Evolutionary conservation across 1,140 invertebrate genomes (phyloP), one percentile per base, ranked within the genome.

Genomic region (Paracyclopina nana): DNA sequence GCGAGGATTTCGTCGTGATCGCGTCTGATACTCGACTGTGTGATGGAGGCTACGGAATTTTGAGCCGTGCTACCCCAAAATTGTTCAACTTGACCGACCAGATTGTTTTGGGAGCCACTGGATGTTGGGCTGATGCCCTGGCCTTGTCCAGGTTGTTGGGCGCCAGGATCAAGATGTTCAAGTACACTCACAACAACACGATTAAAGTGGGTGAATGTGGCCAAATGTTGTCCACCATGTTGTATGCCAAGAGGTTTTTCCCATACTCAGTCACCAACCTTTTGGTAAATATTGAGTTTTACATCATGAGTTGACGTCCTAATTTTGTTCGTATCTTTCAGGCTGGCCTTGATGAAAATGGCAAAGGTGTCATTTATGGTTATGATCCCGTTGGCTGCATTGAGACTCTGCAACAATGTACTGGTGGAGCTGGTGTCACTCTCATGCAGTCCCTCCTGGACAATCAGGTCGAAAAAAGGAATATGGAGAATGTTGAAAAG

Each of bases 81-180:
- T 62, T 88, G 4, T 86, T 86, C 54, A 63, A 72, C 54, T 63
- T 91, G 26, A 84, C 86, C 0, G 64, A 77, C 0, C 74, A 68
- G 30, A 92, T 90, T 26, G 77, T 97, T 43, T 66, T 98, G 30
- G 90, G 82, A 2, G 78, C 75, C 50, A 76, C 81, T 50, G 94
- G 94, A 28, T 97, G 94, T 65, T 95, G 95, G 85, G 92, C 90
- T 59, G 94, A 99, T 69, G 82, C 83, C n/a, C 68, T 97, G 1
- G 88, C 90, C 18, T 69, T 98, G 4, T 87, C 82, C 4, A 75
- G 84, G 56, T 68, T 91, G 50, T 62, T 53, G 46, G 29, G 50
- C 14, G 48, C 42, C 16, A 12, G 12, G 46, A 45, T 54, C 12
- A 70, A 94, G 75, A 87, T 91, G 76, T 99, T 96, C 60, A 72